phyloP scores from a whole-genome alignment of 2,113 vertebrate species.

The Podarcis cretensis region DNA sequence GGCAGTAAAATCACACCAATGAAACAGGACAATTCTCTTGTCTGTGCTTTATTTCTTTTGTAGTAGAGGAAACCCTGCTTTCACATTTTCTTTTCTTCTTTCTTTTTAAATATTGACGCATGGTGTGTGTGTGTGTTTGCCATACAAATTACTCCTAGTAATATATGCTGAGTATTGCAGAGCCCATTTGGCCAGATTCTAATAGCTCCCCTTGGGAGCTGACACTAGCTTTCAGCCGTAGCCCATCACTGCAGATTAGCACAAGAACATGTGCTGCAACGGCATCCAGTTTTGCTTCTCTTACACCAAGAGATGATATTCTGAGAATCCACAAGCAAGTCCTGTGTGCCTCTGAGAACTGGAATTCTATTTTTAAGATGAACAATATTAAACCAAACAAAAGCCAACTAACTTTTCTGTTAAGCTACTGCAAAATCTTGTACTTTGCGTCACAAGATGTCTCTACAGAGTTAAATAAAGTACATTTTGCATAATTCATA shows the following conservation, averaged over 20 bases:
- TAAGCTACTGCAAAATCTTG: conserved; percentile 13
- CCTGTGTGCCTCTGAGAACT: conserved; percentile 17
- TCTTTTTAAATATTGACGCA: conserved; percentile 42
- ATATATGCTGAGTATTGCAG: conserved; percentile 64
- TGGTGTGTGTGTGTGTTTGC: conserved; percentile 37
- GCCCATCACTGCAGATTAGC: conserved; percentile 63
- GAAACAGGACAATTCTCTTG: conserved; percentile 46
- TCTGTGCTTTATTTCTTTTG: background rate
- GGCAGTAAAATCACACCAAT: conserved; percentile 31
- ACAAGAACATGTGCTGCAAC: conserved; percentile 61
- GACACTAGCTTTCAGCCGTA: conserved; percentile 72
- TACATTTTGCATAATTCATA: conserved; percentile 13
- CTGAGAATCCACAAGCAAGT: conserved; percentile 39
- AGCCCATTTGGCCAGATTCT: conserved; percentile 75
- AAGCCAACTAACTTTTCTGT: background rate
- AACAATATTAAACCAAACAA: background rate
- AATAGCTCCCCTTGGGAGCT: conserved; percentile 78
- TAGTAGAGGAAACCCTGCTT: conserved; percentile 24
- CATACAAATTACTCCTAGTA: conserved; percentile 62
- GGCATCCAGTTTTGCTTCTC: conserved; percentile 45
- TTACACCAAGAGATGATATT: conserved; percentile 41
- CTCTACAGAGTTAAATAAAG: conserved; percentile 25
- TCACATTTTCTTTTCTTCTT: conserved; percentile 27
- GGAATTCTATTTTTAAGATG: conserved; percentile 46
- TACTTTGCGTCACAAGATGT: conserved; percentile 12